Percentiles rank a stretch among this genome's conserved stretches.
Conservation (phyloP, 2,888 invertebrate species). For the Drosophila kuntzei region DNA sequence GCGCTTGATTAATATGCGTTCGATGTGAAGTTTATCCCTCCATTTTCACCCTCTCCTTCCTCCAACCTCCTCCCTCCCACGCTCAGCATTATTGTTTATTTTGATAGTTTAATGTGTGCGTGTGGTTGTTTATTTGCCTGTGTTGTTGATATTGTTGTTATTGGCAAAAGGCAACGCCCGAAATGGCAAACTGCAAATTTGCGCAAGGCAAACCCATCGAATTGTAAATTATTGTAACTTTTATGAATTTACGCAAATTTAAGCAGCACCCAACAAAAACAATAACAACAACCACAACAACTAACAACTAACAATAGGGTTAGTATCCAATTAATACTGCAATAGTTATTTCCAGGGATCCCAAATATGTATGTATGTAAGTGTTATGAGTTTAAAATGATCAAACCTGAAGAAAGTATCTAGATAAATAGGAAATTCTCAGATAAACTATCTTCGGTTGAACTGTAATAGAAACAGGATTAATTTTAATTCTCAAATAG, state of each 20-base stretch:
- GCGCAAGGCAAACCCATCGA: slow-evolving; percentile 73
- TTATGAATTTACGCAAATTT: slow-evolving; percentile 58
- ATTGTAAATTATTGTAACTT: slow-evolving; percentile 74
- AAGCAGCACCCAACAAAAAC: slow-evolving; percentile 43
- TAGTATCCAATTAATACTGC: background rate
- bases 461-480: too few species aligned
- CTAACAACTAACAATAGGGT: slow-evolving; percentile 8
- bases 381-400: too few species aligned
- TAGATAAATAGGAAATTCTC: too few species aligned
- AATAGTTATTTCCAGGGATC: background rate
- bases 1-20: slow-evolving; percentile 78
- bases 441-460: too few species aligned
- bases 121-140: slow-evolving; percentile 55
- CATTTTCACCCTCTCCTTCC: background rate
- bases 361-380: too few species aligned
- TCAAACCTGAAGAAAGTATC: too few species aligned
- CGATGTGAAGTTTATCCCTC: slow-evolving; percentile 50
- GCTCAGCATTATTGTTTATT: slow-evolving; percentile 63
- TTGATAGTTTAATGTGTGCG: slow-evolving; percentile 63
- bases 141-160: slow-evolving; percentile 30
- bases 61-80: background rate
- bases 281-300: slow-evolving; percentile 36
- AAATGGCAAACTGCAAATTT: slow-evolving; percentile 72
- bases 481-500: too few species aligned
- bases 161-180: slow-evolving; percentile 54